Percentiles rank a stretch among this genome's conserved stretches.
Conservation (phyloP, 2,113 vertebrate species). For the Anthoscopus minutus region DNA sequence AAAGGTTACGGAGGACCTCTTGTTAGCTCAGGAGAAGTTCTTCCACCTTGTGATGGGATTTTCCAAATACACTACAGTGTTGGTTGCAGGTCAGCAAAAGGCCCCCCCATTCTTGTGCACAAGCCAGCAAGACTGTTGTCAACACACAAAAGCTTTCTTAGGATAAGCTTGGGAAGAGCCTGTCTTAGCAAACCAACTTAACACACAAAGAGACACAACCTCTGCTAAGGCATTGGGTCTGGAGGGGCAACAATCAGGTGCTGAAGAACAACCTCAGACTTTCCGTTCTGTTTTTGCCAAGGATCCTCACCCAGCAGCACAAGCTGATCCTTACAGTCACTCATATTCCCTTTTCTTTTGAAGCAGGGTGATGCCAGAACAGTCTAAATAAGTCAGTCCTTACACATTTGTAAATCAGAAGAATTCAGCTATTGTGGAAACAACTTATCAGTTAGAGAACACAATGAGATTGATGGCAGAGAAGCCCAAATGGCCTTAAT, state of each 20-base stretch:
- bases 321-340: neutral
- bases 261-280: neutral
- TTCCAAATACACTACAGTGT: neutral
- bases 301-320: neutral
- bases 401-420: neutral
- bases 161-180: neutral
- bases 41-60: neutral
- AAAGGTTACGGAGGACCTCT: neutral
- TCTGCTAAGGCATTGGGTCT: neutral
- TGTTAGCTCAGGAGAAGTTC: neutral
- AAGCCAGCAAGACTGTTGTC: neutral
- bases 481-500: neutral
- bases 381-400: neutral
- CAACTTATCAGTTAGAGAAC: neutral
- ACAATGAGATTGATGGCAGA: neutral
- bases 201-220: neutral
- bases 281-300: neutral
- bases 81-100: neutral
- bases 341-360: neutral
- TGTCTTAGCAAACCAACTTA: neutral
- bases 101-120: neutral
- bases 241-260: neutral
- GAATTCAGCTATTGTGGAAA: neutral
- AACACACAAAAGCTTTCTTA: neutral
- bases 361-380: neutral